Conservation (phyloP, 1,140 invertebrate species). For the Bombus picipes region DNA sequence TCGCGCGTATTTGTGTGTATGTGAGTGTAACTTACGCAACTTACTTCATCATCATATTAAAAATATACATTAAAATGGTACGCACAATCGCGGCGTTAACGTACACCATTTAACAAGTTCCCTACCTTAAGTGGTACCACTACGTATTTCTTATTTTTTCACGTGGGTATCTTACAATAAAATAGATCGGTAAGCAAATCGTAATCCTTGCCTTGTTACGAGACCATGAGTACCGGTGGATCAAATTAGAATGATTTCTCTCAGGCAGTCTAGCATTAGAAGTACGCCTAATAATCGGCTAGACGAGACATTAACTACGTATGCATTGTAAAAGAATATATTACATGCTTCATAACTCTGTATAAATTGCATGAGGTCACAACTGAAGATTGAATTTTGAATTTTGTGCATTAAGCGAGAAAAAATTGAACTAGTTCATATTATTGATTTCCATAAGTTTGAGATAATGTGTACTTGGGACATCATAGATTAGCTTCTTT, state of each 20-base stretch:
- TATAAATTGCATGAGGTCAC: background rate
- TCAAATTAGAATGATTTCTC: constrained; percentile 26
- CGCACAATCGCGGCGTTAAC: constrained; percentile 65
- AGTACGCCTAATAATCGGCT: constrained; percentile 7
- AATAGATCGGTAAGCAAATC: constrained; percentile 71
- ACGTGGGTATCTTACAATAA: constrained; percentile 65
- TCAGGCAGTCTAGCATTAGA: background rate
- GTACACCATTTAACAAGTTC: constrained; percentile 70
- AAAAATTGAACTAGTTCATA: background rate
- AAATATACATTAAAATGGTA: constrained; percentile 78
- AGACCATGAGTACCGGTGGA: constrained; percentile 44
- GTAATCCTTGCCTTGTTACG: constrained; percentile 62
- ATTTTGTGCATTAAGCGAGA: constrained; percentile 30
- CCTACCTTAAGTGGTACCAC: constrained; percentile 62
- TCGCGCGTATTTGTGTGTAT: constrained; percentile 33
- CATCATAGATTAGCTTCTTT: background rate
- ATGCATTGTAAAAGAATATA: constrained; percentile 7
- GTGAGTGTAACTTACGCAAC: constrained; percentile 61
- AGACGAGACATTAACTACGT: constrained; percentile 8
- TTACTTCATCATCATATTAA: constrained; percentile 73
- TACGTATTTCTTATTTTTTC: constrained; percentile 56
- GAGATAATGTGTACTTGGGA: background rate
- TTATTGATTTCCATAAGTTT: background rate
- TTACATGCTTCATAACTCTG: constrained; percentile 6
- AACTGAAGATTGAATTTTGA: background rate